phyloP scores from a whole-genome alignment of 2,888 invertebrate genomes.

The Leptinotarsa haldemani region DNA sequence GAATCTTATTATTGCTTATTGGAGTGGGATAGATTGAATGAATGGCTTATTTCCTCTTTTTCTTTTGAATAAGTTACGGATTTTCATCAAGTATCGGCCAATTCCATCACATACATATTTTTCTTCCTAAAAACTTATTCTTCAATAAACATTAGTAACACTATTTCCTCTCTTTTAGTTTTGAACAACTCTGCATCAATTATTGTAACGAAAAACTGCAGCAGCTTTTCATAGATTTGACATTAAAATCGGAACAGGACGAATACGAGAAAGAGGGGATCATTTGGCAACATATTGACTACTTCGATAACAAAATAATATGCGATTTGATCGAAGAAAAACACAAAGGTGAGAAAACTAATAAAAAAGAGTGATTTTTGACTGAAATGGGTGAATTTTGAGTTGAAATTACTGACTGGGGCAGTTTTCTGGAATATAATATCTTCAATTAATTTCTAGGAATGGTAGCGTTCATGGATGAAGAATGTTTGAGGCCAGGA shows the following conservation, averaged over 20 bases:
- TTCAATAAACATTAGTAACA: no score
- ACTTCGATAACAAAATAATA: constrained; percentile 93
- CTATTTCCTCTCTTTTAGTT: constrained; percentile 67
- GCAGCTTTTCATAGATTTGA: constrained; percentile 92
- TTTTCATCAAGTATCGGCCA: no score
- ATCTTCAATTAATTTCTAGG: constrained; percentile 65
- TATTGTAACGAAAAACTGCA: constrained; percentile 96
- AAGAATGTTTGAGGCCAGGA: constrained; percentile 92
- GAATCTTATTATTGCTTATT: no score
- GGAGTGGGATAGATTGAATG: no score
- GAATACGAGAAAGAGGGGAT: constrained; percentile 93
- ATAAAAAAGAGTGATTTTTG: no score
- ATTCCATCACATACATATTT: no score
- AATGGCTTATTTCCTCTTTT: no score
- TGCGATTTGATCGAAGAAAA: constrained; percentile 92
- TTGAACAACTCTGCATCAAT: constrained; percentile 94
- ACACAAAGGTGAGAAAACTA: constrained; percentile 74
- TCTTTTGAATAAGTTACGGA: no score
- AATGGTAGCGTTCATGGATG: constrained; percentile 87
- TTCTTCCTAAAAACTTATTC: no score
- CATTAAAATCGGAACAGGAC: constrained; percentile 91
- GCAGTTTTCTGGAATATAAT: background rate
- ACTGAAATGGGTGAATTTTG: no score
- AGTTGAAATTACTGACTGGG: background rate
- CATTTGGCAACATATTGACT: constrained; percentile 89